Evolutionary conservation across 2,113 vertebrate genomes (phyloP), one percentile per base, ranked within the genome.

Genomic region (Bubo bubo): DNA sequence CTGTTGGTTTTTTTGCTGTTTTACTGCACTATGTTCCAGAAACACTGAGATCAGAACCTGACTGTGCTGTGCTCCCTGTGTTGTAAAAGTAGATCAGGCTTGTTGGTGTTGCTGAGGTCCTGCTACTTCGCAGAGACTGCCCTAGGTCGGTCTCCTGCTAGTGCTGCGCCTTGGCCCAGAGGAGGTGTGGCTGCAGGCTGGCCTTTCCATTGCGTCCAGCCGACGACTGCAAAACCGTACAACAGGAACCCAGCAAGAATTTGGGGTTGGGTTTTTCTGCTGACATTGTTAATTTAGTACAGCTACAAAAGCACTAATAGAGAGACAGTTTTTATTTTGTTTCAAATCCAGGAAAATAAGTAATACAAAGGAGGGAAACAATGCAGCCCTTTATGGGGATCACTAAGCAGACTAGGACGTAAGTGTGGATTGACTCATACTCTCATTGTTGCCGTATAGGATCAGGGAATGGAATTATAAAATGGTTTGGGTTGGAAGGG

Each of bases 41-140:
- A 56, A 32, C 70, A 56, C 41, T 0, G 23, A 73, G 81, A 35
- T 14, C 12, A 37, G 73, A 45, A 37, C 32, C 12, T 2, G 8
- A 5, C 41, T 26, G 37, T n/a, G 60, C 41, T 41, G 52, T 0
- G 32, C 34, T 55, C 34, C 41, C 59, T 14, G 1, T 5, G 39
- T 12, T 27, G 59, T 45, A 18, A 7, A 17, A 49, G 52, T 0
- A 41, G 39, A 7, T 3, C 0, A 9, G 64, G 52, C 13, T 53
- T 8, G 37, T 32, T 22, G 56, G 49, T 22, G 43, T 3, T 58
- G 56, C 35, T 14, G 58, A 14, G 64, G 60, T 39, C 5, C 60
- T 13, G 26, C 3, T 47, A 10, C 6, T 1, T 8, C 3, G 8
- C 27, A 35, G 45, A 0, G 22, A 5, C 41, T 1, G 2, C 9